Evolutionary conservation across 2,113 vertebrate genomes (phyloP), one percentile per base, ranked within the genome.

Genomic region (Rousettus leschenaultii): DNA sequence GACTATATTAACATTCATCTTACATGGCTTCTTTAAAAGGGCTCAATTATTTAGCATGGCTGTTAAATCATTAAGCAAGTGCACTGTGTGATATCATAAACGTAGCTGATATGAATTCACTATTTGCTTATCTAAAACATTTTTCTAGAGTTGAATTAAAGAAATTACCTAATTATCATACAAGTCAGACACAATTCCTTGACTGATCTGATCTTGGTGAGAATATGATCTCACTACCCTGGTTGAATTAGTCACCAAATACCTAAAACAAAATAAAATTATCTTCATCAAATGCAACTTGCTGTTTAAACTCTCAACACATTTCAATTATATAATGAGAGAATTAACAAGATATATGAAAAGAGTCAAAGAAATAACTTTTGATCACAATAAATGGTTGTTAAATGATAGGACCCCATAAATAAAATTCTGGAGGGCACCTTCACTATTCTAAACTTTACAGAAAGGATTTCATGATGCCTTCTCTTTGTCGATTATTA

Each of bases 1-100:
- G 33, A 96, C 85, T 28, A 33, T 97, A 98, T 97, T 98, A 98
- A 97, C 97, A 98, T 98, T 98, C 97, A 98, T 53, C 96, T 97
- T 97, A 95, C 73, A 88, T 2, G 40, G 22, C 43, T 97, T 96
- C 96, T 95, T 97, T 96, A 92, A 98, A 98, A 97, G 85, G 43
- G 51, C 95, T 97, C 95, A 40, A 33, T 95, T 96, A 95, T 98
- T 98, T 94, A 96, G 91, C 82, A 28, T 12, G 10, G 65, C 96
- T 97, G 92, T 95, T 97, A 97, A 95, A 97, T 97, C 94, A 95
- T 98, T 98, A 98, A 97, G 77, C 83, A 96, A 98, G 84, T 70
- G 51, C 84, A 96, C 33, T 77, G 55, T 57, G 94, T 97, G 89
- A 45, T 95, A 97, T 96, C 93, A 89, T 96, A 98, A 98, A 97